Conservation (phyloP, 2,113 vertebrate species). For the Amphiprion ocellaris region DNA sequence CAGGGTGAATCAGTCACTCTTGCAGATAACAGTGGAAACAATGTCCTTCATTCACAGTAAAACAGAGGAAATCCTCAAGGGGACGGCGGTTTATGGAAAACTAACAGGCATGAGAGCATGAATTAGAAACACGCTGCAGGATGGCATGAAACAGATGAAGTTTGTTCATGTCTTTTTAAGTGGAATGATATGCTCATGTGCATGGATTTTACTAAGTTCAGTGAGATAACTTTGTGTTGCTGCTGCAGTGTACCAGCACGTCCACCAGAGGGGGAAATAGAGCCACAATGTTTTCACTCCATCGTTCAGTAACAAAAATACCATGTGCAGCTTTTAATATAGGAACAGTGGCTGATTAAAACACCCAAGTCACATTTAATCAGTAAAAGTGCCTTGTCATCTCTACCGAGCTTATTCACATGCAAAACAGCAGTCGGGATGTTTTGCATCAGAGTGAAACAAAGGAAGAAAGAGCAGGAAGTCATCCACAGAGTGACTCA, state of each 20-base stretch:
- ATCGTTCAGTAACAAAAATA: background rate
- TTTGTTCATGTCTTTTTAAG: slow-evolving; percentile 28
- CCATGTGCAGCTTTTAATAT: slow-evolving; percentile 11
- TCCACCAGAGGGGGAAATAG: slow-evolving; percentile 73
- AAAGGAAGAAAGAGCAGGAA: slow-evolving; percentile 31
- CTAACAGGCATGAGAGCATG: slow-evolving; percentile 23
- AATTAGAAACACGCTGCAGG: slow-evolving; percentile 39
- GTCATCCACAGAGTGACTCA: background rate
- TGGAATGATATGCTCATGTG: slow-evolving; percentile 27
- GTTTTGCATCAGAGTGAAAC: slow-evolving; percentile 66
- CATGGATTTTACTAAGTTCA: slow-evolving; percentile 7
- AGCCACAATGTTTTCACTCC: background rate
- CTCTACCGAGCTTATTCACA: slow-evolving; percentile 37
- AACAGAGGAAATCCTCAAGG: slow-evolving; percentile 44
- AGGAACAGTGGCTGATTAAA: slow-evolving; percentile 19
- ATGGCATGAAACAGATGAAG: slow-evolving; percentile 6
- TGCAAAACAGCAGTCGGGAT: slow-evolving; percentile 66
- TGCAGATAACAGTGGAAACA: slow-evolving; percentile 63
- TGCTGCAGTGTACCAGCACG: slow-evolving; percentile 49
- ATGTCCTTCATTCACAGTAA: slow-evolving; percentile 74
- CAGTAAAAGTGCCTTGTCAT: slow-evolving; percentile 43
- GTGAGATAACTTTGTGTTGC: slow-evolving; percentile 20
- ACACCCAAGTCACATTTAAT: slow-evolving; percentile 45
- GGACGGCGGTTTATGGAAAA: slow-evolving; percentile 29
- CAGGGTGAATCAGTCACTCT: slow-evolving; percentile 62